Percentiles rank a stretch among this genome's conserved stretches.
Evolutionary conservation across 1,140 invertebrate genomes (phyloP).

Genomic region (Wasmannia auropunctata): DNA sequence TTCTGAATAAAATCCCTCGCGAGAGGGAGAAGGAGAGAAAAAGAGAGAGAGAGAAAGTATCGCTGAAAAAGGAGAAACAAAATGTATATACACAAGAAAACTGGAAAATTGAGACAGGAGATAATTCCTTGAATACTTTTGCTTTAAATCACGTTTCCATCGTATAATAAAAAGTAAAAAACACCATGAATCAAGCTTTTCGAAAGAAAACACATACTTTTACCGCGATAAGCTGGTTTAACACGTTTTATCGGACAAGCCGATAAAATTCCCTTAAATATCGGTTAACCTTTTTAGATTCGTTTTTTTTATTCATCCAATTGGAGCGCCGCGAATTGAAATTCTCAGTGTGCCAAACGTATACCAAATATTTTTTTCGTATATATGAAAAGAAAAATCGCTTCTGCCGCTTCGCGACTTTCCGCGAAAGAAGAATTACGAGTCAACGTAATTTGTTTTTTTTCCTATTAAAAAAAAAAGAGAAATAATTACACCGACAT

Average conservation of each 20-base stretch:
- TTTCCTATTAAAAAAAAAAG: background rate
- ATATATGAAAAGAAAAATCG: background rate
- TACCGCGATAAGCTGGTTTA: background rate
- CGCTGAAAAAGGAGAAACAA: background rate
- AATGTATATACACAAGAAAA: background rate
- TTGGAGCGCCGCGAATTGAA: too few species aligned
- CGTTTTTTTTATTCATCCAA: too few species aligned
- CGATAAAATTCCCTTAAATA: background rate
- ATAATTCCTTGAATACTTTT: background rate
- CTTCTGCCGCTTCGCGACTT: background rate
- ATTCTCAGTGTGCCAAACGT: background rate
- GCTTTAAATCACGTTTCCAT: background rate
- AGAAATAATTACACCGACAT: background rate
- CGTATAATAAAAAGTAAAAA: background rate
- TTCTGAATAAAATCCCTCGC: background rate
- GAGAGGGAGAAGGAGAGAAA: background rate
- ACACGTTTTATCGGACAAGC: background rate
- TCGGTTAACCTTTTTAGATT: background rate
- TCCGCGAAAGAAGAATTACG: background rate
- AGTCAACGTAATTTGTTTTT: background rate
- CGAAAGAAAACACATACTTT: background rate
- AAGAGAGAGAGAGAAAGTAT: background rate
- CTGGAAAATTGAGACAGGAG: background rate
- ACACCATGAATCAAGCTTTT: background rate
- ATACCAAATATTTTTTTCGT: background rate